These are phyloP conservation scores for Laothoe populi DNA, from an alignment of 2,888 invertebrate species.

Conservation along the genomic window DNA sequence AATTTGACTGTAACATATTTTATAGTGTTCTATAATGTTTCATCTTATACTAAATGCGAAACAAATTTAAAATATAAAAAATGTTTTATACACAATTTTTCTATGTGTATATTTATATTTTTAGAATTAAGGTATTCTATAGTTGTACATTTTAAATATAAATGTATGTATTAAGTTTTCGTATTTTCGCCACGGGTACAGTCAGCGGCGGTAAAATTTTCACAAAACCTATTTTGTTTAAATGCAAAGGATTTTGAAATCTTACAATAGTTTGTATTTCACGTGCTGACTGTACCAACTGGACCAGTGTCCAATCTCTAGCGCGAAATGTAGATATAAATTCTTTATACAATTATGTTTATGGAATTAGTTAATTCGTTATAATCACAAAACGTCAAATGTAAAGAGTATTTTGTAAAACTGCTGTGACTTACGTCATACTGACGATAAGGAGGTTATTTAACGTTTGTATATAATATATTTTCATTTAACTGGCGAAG, in stretches of 20 bases:
- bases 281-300: constrained; percentile 10
- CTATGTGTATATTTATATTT: constrained; percentile 25
- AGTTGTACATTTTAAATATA: constrained; percentile 21
- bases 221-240: not conserved
- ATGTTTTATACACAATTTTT: constrained; percentile 19
- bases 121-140: constrained; percentile 22
- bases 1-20: constrained; percentile 22
- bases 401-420: constrained; percentile 2
- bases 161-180: constrained; percentile 18
- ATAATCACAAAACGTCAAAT: constrained; percentile 13
- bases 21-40: constrained; percentile 21
- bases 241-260: not conserved
- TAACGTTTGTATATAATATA: not conserved
- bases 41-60: constrained; percentile 16
- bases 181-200: constrained; percentile 8
- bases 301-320: constrained; percentile 1
- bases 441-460: not conserved
- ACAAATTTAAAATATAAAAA: not conserved
- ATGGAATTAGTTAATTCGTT: constrained; percentile 6
- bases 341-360: constrained; percentile 8
- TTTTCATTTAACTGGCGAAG: not conserved
- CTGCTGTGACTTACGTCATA: not conserved
- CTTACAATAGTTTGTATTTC: constrained; percentile 5
- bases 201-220: not conserved
- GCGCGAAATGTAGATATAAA: constrained; percentile 2